Base-by-base conservation (phyloP, 2,797 vertebrate genomes). In the Lacerta viridis region DNA sequence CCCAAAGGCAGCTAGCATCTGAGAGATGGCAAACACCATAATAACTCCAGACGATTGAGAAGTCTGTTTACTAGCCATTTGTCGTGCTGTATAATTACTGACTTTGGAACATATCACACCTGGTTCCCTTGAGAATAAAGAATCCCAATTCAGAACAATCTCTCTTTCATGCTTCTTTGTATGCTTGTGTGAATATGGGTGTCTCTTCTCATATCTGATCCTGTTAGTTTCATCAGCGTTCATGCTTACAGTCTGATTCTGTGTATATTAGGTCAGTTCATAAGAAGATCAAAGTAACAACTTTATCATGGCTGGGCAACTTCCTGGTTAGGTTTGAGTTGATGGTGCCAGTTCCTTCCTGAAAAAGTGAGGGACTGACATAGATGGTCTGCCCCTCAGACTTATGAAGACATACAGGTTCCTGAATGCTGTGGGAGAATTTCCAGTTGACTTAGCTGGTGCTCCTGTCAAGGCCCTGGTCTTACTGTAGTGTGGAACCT, bases 31-130 rank as follows among this genome's bases (percentile, higher is more conserved):
- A 74, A 84, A 87, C 83, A 43, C 10, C 61, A 29, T 84, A 89
- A 86, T 86, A 85, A 89, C 72, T 86, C 80, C 64, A 91, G 76
- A 13, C 10, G 59, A 91, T 71, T 94, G 90, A 81, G 20, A 93
- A 83, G 8, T 93, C 29, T 80, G 80, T 93, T 95, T 89, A 81
- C 59, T 46, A 77, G 75, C 61, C 55, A 72, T 71, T 91, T 90
- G 84, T 89, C 90, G 5, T 84, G 93, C 86, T 66, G 43, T 25
- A 72, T 36, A 82, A 69, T 91, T 94, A 91, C 33, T 89, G 71
- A 90, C 78, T 85, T 0, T n/a, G 71, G 36, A 78, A 39, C 87
- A 33, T 80, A 81, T 13, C n/a, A 17, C n/a, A 50, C 85, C 8
- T 46, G 66, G 33, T 46, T 61, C 91, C 88, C 59, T 15, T 76